phyloP scores from a whole-genome alignment of 1,140 invertebrate species.

The Lepidostoma basale region DNA sequence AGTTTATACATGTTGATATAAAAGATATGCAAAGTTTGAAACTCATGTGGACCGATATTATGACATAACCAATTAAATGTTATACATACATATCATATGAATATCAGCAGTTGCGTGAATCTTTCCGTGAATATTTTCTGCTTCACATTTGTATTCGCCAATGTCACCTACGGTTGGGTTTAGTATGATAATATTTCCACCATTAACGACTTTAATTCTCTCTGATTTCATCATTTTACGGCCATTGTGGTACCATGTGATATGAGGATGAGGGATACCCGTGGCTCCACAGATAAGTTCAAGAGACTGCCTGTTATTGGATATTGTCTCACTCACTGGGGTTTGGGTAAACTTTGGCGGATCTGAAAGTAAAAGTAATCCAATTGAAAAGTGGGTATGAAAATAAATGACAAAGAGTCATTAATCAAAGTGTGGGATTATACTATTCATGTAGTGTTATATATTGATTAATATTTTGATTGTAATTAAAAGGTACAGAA shows the following conservation, averaged over 20 bases:
- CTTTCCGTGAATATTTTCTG: constrained; percentile 69
- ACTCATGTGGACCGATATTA: neutral
- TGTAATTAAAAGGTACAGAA: no score
- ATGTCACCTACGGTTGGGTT: constrained; percentile 67
- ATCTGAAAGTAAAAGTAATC: constrained; percentile 45
- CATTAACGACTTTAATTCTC: constrained; percentile 60
- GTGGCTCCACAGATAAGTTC: constrained; percentile 69
- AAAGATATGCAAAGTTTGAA: neutral
- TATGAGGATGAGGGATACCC: constrained; percentile 70
- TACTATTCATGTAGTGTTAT: no score
- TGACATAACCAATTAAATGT: neutral
- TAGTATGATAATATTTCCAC: constrained; percentile 69
- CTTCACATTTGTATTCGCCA: constrained; percentile 76
- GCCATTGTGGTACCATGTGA: constrained; percentile 74
- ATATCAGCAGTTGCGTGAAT: constrained; percentile 69
- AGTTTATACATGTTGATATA: no score
- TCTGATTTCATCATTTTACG: constrained; percentile 62
- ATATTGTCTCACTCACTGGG: constrained; percentile 14
- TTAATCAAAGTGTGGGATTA: no score
- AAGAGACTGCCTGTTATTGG: constrained; percentile 43
- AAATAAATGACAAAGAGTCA: no score
- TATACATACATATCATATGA: neutral
- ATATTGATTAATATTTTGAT: no score
- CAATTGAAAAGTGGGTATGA: neutral
- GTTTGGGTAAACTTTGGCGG: constrained; percentile 49